A percentile compares a stretch with the other conserved stretches of the same genome.
phyloP scores from a whole-genome alignment of 2,888 invertebrate species.

The Argyresthia goedartella region DNA sequence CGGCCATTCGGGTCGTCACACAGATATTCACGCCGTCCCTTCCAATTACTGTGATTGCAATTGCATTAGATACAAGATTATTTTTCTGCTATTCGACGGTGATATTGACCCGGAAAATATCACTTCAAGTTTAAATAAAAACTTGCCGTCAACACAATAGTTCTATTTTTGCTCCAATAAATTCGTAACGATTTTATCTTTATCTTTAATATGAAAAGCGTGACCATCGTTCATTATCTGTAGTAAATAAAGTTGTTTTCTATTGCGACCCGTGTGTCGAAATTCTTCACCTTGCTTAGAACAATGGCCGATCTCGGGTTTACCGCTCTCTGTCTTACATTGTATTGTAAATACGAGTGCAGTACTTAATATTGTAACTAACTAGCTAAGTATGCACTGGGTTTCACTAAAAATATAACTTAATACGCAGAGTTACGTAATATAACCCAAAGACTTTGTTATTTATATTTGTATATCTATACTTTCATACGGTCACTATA shows the following conservation, averaged over 20 bases:
- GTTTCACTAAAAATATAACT: background rate
- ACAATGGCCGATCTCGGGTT: background rate
- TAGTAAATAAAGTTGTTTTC: background rate
- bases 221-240: constrained; percentile 1
- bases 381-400: background rate
- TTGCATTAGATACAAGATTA: too few species aligned
- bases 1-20: too few species aligned
- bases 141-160: too few species aligned
- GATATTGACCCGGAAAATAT: too few species aligned
- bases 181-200: background rate
- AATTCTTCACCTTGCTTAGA: background rate
- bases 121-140: too few species aligned
- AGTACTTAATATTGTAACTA: background rate
- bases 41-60: too few species aligned
- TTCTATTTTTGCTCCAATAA: too few species aligned
- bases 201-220: constrained; percentile 3
- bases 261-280: background rate
- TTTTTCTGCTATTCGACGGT: too few species aligned
- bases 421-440: background rate
- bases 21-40: too few species aligned
- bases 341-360: background rate
- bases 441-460: too few species aligned
- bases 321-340: background rate
- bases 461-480: too few species aligned
- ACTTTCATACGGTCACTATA: too few species aligned